Conservation (phyloP, 2,113 vertebrate species). For the Strix uralensis region DNA sequence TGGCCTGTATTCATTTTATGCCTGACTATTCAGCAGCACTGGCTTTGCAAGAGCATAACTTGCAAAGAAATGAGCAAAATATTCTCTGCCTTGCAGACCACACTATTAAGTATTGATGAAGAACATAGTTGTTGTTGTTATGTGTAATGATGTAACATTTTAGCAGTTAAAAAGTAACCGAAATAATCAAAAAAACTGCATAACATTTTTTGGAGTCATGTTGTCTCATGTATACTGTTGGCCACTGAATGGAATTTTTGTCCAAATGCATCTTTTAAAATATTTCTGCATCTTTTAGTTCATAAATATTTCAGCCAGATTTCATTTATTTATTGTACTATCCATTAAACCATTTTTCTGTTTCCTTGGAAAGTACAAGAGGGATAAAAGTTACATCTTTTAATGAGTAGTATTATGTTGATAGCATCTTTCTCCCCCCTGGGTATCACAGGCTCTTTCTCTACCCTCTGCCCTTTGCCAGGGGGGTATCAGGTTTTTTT, state of each 20-base stretch:
- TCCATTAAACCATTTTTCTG: neutral
- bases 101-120: neutral
- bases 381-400: neutral
- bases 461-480: neutral
- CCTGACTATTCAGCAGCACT: neutral
- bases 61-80: neutral
- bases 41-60: neutral
- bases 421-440: neutral
- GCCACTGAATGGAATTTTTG: neutral
- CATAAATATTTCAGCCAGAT: constrained; percentile 22
- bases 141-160: neutral
- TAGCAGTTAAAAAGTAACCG: neutral
- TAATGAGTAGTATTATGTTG: neutral
- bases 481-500: neutral
- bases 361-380: neutral
- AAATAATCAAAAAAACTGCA: neutral
- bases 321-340: neutral
- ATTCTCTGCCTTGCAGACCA: neutral
- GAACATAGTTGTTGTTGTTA: neutral
- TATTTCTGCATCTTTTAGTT: neutral
- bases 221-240: neutral
- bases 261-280: neutral
- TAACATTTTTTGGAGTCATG: neutral
- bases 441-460: neutral
- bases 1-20: neutral